Evolutionary conservation across 1,140 invertebrate genomes (phyloP).

Genomic region (Asobara japonica): DNA sequence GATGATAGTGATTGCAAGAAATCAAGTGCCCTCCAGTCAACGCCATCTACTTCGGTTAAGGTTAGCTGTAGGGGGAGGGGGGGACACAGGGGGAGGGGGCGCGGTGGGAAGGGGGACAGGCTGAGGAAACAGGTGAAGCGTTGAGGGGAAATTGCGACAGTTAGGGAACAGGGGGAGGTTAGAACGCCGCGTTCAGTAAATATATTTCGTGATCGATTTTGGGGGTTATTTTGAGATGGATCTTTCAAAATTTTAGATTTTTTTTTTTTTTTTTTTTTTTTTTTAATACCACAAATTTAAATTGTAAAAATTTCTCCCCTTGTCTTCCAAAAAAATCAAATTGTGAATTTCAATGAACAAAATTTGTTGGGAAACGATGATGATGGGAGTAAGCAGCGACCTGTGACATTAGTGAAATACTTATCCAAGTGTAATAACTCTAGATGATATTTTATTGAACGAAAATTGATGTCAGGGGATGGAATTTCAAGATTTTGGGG

Average conservation of each 20-base stretch:
- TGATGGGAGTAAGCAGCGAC: slow-evolving; percentile 49
- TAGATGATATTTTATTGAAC: slow-evolving; percentile 54
- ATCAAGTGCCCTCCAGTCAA: slow-evolving; percentile 42
- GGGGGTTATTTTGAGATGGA: too few relatives aligned
- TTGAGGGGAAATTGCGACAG: not conserved
- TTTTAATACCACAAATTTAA: too few relatives aligned
- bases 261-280: too few relatives aligned
- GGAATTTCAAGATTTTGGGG: slow-evolving; percentile 37
- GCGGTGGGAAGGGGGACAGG: slow-evolving; percentile 39
- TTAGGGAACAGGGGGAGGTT: not conserved
- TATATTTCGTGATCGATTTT: too few relatives aligned
- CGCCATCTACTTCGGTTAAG: slow-evolving; percentile 36
- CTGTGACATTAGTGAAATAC: slow-evolving; percentile 61
- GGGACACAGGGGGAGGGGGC: slow-evolving; percentile 25
- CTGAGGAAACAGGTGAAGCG: slow-evolving; percentile 23
- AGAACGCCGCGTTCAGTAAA: not conserved
- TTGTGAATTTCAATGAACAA: slow-evolving; percentile 32
- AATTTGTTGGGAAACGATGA: slow-evolving; percentile 31
- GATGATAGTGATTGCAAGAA: not conserved
- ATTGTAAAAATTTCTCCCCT: not conserved
- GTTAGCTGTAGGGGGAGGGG: not conserved
- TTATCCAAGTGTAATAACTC: slow-evolving; percentile 48
- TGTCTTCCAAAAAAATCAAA: slow-evolving; percentile 37
- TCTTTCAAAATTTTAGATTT: too few relatives aligned
- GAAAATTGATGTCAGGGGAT: slow-evolving; percentile 48